A percentile compares a stretch with the other conserved stretches of the same genome.
Conservation (phyloP, 2,797 vertebrate genomes). For the Helarctos malayanus region DNA sequence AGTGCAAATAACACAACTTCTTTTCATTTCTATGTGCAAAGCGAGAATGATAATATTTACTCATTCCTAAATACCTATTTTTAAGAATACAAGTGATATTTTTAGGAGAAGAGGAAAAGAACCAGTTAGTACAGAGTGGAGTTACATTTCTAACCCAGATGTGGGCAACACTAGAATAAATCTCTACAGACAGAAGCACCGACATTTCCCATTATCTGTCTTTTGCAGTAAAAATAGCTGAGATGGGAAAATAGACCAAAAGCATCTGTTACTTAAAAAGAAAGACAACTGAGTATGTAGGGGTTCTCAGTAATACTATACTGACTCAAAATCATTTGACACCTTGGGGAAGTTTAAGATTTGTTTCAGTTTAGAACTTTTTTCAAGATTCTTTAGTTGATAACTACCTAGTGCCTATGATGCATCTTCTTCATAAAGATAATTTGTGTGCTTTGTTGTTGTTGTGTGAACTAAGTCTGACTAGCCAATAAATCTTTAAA, state of each 20-base stretch:
- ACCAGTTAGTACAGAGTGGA: neutral
- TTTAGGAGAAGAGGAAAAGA: neutral
- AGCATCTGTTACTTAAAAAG: neutral
- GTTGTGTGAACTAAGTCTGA: neutral
- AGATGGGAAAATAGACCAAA: neutral
- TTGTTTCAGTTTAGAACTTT: neutral
- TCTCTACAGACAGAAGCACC: neutral
- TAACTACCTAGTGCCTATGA: neutral
- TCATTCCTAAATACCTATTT: neutral
- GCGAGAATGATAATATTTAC: neutral
- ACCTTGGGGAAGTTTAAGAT: neutral
- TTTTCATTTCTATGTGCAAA: neutral
- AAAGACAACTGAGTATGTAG: neutral
- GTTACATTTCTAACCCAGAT: neutral
- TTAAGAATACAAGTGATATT: neutral
- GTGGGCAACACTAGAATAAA: neutral
- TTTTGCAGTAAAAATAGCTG: neutral
- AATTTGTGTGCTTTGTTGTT: neutral
- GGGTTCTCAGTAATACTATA: neutral
- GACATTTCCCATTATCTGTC: neutral
- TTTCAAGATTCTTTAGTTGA: neutral
- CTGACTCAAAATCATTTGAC: neutral
- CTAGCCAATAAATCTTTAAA: neutral
- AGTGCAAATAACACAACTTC: neutral
- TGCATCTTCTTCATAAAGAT: neutral